Conservation (phyloP, 2,113 vertebrate genomes). For the Lophotis ruficrista region DNA sequence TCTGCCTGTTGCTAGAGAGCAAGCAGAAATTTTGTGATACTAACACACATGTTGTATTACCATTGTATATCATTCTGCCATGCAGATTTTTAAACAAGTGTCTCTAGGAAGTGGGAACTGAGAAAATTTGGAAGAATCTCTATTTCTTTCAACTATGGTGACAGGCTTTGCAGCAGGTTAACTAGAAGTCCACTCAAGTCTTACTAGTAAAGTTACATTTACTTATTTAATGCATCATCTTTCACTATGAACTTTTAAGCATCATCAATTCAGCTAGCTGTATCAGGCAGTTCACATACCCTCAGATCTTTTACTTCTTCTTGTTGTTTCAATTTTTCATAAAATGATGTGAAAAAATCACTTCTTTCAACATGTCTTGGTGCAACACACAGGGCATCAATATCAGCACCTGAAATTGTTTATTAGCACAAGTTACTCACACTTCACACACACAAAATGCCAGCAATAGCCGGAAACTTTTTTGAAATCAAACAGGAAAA, state of each 20-base stretch:
- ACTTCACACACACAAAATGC: not conserved
- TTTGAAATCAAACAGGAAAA: not conserved
- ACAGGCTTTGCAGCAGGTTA: not conserved
- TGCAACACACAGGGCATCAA: conserved; percentile 89
- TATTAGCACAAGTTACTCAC: not conserved
- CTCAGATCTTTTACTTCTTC: conserved; percentile 89
- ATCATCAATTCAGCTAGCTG: not conserved
- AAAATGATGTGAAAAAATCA: conserved; percentile 91
- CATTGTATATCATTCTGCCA: not conserved
- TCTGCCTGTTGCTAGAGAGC: not conserved
- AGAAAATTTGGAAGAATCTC: not conserved
- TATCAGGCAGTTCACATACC: conserved; percentile 70
- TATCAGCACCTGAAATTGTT: conserved; percentile 85
- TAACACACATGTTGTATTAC: not conserved
- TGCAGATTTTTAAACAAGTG: not conserved
- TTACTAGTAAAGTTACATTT: not conserved
- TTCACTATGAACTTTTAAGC: not conserved
- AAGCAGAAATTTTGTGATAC: not conserved
- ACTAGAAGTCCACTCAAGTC: not conserved
- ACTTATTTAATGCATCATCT: not conserved
- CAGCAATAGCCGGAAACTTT: not conserved
- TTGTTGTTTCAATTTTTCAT: conserved; percentile 88
- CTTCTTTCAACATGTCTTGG: conserved; percentile 87
- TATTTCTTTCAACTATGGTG: not conserved
- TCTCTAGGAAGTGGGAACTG: not conserved